phyloP scores from a whole-genome alignment of 2,113 vertebrate genomes.

The Amblyopsis rosae region DNA sequence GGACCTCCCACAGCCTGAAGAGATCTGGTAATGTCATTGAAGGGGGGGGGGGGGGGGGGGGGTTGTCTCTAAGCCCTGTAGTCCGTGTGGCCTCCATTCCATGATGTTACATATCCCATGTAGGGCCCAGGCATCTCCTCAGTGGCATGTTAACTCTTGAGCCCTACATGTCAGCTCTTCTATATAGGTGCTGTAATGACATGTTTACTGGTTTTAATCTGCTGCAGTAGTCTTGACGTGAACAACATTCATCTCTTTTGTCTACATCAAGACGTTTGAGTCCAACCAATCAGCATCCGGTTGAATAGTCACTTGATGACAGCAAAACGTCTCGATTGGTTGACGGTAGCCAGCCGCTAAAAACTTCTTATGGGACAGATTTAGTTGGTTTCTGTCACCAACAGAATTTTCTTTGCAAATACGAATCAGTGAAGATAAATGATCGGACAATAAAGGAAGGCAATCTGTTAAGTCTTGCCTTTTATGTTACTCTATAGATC shows the following conservation, averaged over 20 bases:
- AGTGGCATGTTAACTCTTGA: slow-evolving; percentile 5
- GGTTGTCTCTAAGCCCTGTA: slow-evolving; percentile 18
- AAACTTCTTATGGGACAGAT: neutral
- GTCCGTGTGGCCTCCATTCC: slow-evolving; percentile 36
- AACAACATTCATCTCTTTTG: slow-evolving; percentile 47
- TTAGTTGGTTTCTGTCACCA: slow-evolving; percentile 1
- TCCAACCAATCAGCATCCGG: too few relatives aligned
- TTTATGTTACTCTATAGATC: slow-evolving; percentile 10
- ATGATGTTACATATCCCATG: slow-evolving; percentile 34
- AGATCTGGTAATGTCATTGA: slow-evolving; percentile 13
- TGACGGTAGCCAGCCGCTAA: too few relatives aligned
- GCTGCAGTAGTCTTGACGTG: slow-evolving; percentile 27
- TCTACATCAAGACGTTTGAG: slow-evolving; percentile 1
- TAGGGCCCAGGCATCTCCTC: slow-evolving; percentile 14
- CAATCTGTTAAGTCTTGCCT: slow-evolving; percentile 8
- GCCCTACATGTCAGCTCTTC: slow-evolving; percentile 18
- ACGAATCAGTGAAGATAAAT: slow-evolving; percentile 2
- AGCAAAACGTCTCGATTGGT: too few relatives aligned
- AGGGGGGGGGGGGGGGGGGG: slow-evolving; percentile 16
- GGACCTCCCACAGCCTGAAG: neutral
- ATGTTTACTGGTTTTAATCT: slow-evolving; percentile 30
- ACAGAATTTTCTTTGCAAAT: slow-evolving; percentile 13
- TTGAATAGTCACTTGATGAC: too few relatives aligned
- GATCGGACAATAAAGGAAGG: neutral
- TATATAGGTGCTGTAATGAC: slow-evolving; percentile 26